Evolutionary conservation across 2,113 vertebrate genomes (phyloP).

Genomic region (Syngnathus scovelli): DNA sequence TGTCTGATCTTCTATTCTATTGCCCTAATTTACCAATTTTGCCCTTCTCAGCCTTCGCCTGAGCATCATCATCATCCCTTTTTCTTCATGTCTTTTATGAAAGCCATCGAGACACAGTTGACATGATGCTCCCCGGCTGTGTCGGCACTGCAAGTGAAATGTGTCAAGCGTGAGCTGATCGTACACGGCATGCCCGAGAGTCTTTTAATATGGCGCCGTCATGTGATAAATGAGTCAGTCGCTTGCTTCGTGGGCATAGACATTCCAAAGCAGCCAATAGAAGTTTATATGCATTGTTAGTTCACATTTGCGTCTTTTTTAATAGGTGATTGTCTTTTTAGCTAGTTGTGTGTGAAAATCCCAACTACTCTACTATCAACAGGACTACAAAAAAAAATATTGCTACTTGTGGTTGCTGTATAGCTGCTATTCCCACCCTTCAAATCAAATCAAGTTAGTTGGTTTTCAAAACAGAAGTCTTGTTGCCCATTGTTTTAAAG

Average conservation of each 20-base stretch:
- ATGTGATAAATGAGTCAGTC: constrained; percentile 6
- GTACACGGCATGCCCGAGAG: constrained; percentile 5
- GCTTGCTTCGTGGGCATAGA: background rate
- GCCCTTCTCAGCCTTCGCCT: background rate
- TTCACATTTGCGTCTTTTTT: constrained; percentile 7
- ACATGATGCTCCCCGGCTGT: constrained; percentile 35
- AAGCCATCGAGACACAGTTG: constrained; percentile 25
- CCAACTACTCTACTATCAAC: background rate
- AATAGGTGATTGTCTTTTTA: constrained; percentile 4
- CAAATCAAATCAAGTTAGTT: background rate
- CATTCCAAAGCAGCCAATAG: background rate
- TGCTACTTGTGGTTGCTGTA: too few relatives aligned
- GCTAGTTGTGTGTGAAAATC: constrained; percentile 9
- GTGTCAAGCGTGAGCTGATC: constrained; percentile 10
- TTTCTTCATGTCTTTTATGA: constrained; percentile 21
- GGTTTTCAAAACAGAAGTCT: background rate
- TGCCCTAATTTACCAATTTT: too few relatives aligned
- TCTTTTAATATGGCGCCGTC: constrained; percentile 6
- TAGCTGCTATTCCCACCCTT: background rate
- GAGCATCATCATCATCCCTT: background rate
- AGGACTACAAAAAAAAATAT: too few relatives aligned
- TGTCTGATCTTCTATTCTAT: too few relatives aligned
- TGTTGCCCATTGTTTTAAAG: background rate
- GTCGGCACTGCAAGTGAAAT: constrained; percentile 39
- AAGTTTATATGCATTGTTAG: background rate